A percentile compares a stretch with the other conserved stretches of the same genome.
These are phyloP conservation scores for Limnephilus marmoratus DNA, from an alignment of 2,888 invertebrate species.

Conservation along the genomic window DNA sequence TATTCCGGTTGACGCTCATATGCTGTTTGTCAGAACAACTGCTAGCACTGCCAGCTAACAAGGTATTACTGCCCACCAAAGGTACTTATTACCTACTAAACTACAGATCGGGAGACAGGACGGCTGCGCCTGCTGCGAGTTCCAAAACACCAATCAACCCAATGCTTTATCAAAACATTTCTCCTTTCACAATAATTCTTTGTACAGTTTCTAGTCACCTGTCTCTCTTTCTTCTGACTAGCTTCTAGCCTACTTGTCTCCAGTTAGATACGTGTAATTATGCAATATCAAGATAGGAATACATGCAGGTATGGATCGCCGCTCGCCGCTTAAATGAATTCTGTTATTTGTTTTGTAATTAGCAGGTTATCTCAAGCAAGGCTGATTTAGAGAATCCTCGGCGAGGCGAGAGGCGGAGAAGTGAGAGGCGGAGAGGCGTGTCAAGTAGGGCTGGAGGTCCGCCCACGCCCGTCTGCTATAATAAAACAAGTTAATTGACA, in stretches of 20 bases:
- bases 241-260: neutral
- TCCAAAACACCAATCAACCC: neutral
- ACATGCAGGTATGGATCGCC: neutral
- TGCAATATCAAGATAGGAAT: neutral
- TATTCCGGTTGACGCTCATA: slow-evolving; percentile 35
- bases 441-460: slow-evolving; percentile 5
- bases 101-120: neutral
- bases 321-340: neutral
- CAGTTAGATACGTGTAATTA: neutral
- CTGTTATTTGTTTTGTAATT: neutral
- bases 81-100: neutral
- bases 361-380: slow-evolving; percentile 2
- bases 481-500: neutral
- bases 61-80: slow-evolving; percentile 40
- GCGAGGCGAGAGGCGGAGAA: neutral
- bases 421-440: neutral
- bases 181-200: neutral
- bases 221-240: neutral
- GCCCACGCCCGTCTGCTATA: slow-evolving; percentile 10
- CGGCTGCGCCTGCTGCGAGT: neutral
- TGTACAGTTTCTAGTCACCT: neutral
- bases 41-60: slow-evolving; percentile 33
- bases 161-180: neutral
- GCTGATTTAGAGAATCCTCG: neutral
- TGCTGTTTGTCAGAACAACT: slow-evolving; percentile 29